A percentile compares a stretch with the other conserved stretches of the same genome.
Conservation (phyloP, 2,888 invertebrate species). For the Gymnosoma rotundatum region DNA sequence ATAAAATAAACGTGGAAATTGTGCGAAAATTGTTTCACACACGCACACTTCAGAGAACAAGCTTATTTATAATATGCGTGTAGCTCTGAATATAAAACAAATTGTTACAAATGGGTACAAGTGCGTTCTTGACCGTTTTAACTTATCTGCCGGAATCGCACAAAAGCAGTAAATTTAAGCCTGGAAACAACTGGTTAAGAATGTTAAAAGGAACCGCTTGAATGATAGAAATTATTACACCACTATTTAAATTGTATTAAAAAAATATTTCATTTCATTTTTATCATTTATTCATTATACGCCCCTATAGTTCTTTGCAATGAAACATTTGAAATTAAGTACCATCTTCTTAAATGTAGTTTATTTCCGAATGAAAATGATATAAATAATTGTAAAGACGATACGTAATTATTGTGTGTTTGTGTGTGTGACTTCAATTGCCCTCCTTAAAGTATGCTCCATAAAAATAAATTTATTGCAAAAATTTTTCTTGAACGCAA, state of each 20-base stretch:
- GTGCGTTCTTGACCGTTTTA: constrained; percentile 34
- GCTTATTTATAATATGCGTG: constrained; percentile 2
- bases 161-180: constrained; percentile 15
- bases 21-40: not conserved
- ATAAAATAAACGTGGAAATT: not conserved
- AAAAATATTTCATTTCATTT: constrained; percentile 30
- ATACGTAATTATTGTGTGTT: not conserved
- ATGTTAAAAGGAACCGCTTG: constrained; percentile 15
- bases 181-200: not conserved
- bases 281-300: constrained; percentile 57
- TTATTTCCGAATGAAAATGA: constrained; percentile 14
- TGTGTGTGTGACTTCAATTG: not conserved
- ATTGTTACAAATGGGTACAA: not conserved
- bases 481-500: not conserved
- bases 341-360: not conserved
- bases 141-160: not conserved
- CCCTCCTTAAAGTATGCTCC: constrained; percentile 31
- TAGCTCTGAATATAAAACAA: not conserved
- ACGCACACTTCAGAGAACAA: not conserved
- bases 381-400: not conserved
- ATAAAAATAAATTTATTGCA: constrained; percentile 22
- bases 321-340: constrained; percentile 32
- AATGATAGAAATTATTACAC: constrained; percentile 10
- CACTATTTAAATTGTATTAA: not conserved
- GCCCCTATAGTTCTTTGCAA: constrained; percentile 44